phyloP scores from a whole-genome alignment of 2,888 invertebrate genomes.

The Agriopis aurantiaria region DNA sequence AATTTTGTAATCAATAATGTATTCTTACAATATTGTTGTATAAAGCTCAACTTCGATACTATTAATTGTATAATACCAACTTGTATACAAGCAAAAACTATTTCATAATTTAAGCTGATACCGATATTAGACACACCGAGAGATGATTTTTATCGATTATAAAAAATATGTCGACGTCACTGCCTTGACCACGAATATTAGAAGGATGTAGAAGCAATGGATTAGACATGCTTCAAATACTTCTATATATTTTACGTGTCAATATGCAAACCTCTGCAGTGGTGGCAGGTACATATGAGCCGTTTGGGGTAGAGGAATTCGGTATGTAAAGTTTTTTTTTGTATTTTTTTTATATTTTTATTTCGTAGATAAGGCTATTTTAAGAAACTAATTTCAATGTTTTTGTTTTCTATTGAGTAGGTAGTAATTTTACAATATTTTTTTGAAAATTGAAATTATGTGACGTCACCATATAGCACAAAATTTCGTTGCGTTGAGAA shows the following conservation, averaged over 20 bases:
- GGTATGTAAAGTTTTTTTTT: no score
- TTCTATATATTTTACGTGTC: background rate
- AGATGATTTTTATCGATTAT: slow-evolving; percentile 69
- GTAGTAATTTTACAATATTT: no score
- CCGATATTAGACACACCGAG: slow-evolving; percentile 71
- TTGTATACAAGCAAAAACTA: slow-evolving; percentile 58
- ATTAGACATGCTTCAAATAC: slow-evolving; percentile 20
- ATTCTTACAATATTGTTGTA: background rate
- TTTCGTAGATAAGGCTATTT: no score
- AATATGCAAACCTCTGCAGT: no score
- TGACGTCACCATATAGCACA: no score
- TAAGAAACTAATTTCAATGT: no score
- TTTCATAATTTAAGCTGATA: slow-evolving; percentile 72
- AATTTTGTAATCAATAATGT: background rate
- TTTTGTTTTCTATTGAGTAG: no score
- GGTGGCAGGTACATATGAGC: no score
- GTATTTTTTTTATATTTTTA: no score
- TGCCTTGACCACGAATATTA: slow-evolving; percentile 54
- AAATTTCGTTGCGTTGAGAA: no score
- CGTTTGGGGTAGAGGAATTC: no score
- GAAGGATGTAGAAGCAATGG: slow-evolving; percentile 41
- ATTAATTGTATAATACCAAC: background rate
- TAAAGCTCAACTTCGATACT: background rate
- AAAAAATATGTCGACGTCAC: slow-evolving; percentile 75
- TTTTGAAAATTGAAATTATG: no score